Percentiles rank a stretch among this genome's conserved stretches.
Conservation (phyloP, 1,140 invertebrate species). For the Caenorhabditis tropicalis region DNA sequence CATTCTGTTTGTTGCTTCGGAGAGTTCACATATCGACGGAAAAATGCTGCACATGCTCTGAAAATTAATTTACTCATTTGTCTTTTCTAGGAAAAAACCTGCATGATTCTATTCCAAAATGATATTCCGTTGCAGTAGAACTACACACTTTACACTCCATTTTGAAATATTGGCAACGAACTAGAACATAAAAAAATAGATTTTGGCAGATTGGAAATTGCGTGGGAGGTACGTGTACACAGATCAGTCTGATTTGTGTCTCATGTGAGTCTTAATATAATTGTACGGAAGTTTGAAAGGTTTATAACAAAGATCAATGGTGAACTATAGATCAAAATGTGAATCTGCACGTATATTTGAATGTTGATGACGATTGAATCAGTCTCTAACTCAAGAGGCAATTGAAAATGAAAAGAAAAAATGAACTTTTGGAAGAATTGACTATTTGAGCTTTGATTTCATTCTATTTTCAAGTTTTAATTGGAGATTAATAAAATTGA, state of each 20-base stretch:
- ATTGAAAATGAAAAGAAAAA: neutral
- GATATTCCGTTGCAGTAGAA: neutral
- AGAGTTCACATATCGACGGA: neutral
- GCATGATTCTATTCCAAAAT: neutral
- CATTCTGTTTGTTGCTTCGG: neutral
- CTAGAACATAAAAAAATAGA: neutral
- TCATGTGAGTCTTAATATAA: neutral
- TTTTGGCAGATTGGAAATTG: neutral
- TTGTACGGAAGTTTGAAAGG: neutral
- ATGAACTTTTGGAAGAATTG: neutral
- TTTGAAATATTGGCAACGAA: neutral
- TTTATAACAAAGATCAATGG: slow-evolving; percentile 8
- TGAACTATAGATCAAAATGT: neutral
- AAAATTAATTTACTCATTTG: neutral
- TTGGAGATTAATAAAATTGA: no score
- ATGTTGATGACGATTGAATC: neutral
- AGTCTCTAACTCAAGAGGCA: neutral
- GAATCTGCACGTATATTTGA: neutral
- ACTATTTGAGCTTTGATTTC: neutral
- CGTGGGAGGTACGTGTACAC: neutral
- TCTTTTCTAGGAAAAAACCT: neutral
- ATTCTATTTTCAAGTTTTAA: no score
- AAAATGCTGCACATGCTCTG: slow-evolving; percentile 15
- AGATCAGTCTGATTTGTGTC: neutral
- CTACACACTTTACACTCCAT: neutral